Conservation (phyloP, 2,797 vertebrate genomes). For the Lepus townsendii region DNA sequence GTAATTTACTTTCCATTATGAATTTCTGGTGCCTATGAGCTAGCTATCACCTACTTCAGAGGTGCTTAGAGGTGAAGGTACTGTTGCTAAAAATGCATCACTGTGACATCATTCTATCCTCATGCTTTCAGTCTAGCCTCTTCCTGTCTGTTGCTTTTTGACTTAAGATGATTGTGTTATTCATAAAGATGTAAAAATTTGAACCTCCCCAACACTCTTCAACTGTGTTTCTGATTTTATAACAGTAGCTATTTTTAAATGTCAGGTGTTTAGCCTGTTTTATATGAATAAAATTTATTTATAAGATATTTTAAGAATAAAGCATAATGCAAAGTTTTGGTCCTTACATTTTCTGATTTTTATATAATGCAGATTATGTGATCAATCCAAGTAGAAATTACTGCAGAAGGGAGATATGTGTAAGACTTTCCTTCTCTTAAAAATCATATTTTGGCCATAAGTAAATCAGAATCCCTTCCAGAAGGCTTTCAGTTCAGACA, state of each 20-base stretch:
- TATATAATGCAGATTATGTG: constrained; percentile 32
- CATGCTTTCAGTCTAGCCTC: constrained; percentile 78
- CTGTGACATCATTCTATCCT: constrained; percentile 84
- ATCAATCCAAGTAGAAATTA: neutral
- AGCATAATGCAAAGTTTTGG: constrained; percentile 15
- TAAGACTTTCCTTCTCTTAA: neutral
- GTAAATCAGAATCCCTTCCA: constrained; percentile 4
- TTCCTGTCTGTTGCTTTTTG: constrained; percentile 78
- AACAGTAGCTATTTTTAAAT: constrained; percentile 64
- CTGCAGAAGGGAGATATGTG: neutral
- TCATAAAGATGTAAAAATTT: constrained; percentile 81
- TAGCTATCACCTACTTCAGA: constrained; percentile 84
- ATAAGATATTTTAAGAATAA: constrained; percentile 75
- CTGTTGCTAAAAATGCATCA: constrained; percentile 85
- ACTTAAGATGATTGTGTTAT: constrained; percentile 73
- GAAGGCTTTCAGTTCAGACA: neutral
- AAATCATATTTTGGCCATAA: neutral
- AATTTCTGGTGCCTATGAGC: constrained; percentile 90
- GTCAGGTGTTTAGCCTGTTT: constrained; percentile 62
- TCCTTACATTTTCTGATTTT: constrained; percentile 70
- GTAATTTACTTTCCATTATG: constrained; percentile 87
- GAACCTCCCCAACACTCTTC: constrained; percentile 67
- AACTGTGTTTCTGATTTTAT: constrained; percentile 81
- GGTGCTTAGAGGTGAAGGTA: constrained; percentile 90
- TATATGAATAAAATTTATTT: constrained; percentile 66